Evolutionary conservation across 2,113 vertebrate genomes (phyloP).

Genomic region (Apodemus speciosus): DNA sequence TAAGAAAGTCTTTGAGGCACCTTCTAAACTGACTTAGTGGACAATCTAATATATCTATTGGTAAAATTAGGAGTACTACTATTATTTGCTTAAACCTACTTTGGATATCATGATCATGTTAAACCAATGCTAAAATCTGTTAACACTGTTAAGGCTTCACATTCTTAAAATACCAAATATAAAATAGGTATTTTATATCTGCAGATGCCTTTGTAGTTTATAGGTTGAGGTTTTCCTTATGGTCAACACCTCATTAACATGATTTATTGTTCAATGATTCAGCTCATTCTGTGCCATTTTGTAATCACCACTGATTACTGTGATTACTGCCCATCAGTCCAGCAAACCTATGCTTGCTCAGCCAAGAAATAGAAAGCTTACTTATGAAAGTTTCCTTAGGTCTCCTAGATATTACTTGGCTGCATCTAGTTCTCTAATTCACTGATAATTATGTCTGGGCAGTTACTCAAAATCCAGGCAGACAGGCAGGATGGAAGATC

Average conservation of each 20-base stretch:
- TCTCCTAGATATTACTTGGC: not conserved
- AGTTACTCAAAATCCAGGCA: not conserved
- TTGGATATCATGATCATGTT: constrained; percentile 20
- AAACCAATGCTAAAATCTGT: not conserved
- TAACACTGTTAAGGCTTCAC: not conserved
- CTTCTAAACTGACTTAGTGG: not conserved
- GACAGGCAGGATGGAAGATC: not conserved
- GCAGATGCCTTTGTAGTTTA: not conserved
- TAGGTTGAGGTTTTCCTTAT: not conserved
- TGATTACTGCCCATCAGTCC: not conserved
- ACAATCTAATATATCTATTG: not conserved
- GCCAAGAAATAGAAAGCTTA: constrained; percentile 20
- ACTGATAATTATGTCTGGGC: not conserved
- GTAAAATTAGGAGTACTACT: constrained; percentile 17
- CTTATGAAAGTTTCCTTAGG: not conserved
- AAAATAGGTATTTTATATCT: constrained; percentile 36
- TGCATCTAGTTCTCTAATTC: not conserved
- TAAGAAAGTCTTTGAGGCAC: not conserved
- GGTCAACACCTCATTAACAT: not conserved
- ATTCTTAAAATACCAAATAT: constrained; percentile 1
- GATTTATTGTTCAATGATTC: not conserved
- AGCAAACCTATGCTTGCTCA: constrained; percentile 36
- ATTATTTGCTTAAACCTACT: constrained; percentile 11
- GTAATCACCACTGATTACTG: not conserved
- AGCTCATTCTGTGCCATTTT: constrained; percentile 20